Conservation (phyloP, 2,888 invertebrate genomes). For the Petrolisthes manimaculis region DNA sequence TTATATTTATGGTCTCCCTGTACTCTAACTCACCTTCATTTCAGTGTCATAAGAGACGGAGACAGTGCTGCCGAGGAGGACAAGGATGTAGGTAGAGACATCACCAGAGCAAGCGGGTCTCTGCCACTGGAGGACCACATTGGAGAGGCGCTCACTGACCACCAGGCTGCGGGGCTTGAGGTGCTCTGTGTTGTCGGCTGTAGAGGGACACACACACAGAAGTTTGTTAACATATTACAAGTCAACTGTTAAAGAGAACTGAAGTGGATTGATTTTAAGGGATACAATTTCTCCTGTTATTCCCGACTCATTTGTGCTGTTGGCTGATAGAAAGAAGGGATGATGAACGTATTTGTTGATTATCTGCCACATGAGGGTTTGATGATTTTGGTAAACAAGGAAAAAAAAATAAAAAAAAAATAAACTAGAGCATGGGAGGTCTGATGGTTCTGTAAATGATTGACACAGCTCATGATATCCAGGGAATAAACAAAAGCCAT, state of each 20-base stretch:
- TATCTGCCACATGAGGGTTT: neutral
- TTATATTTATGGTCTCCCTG: neutral
- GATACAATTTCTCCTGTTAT: neutral
- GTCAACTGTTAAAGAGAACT: neutral
- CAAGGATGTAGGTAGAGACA: conserved; percentile 65
- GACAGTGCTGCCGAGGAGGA: conserved; percentile 63
- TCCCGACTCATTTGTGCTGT: too few species aligned
- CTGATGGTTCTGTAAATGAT: too few species aligned
- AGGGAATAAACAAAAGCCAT: neutral
- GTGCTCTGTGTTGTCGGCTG: conserved; percentile 66
- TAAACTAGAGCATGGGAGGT: neutral
- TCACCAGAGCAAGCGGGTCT: conserved; percentile 63
- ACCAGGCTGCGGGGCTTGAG: conserved; percentile 63
- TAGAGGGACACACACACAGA: neutral
- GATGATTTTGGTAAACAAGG: neutral
- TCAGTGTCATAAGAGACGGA: conserved; percentile 65
- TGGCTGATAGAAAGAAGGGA: too few species aligned
- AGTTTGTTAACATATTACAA: neutral
- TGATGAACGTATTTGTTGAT: neutral
- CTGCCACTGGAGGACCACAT: conserved; percentile 63
- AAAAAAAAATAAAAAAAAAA: neutral
- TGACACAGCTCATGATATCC: too few species aligned
- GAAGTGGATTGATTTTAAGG: neutral
- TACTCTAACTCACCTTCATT: conserved; percentile 61
- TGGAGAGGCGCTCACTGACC: conserved; percentile 63